Evolutionary conservation across 2,888 invertebrate genomes (phyloP).

Genomic region (Spilosoma lubricipeda): DNA sequence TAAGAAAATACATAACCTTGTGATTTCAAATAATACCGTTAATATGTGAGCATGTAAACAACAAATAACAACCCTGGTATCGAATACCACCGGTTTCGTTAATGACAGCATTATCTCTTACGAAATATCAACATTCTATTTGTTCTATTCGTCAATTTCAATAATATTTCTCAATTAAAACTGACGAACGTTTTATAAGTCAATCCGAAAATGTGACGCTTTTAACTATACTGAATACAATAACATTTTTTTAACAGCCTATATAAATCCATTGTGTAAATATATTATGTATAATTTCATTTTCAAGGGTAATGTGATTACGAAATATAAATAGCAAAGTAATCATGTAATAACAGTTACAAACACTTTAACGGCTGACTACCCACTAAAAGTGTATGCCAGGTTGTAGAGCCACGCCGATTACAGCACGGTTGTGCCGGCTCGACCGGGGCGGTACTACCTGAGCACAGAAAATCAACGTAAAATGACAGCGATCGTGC

Average conservation of each 20-base stretch:
- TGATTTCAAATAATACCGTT: not conserved
- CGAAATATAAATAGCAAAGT: not conserved
- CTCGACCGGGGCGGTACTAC: too few species aligned
- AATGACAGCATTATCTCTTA: not conserved
- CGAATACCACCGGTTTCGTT: not conserved
- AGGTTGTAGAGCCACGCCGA: too few species aligned
- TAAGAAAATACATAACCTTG: not conserved
- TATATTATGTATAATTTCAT: constrained; percentile 5
- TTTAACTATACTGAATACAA: not conserved
- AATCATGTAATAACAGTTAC: not conserved
- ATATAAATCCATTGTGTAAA: not conserved
- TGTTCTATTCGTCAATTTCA: not conserved
- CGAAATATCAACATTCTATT: not conserved
- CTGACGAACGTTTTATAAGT: not conserved
- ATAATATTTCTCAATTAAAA: not conserved
- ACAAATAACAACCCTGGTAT: too few species aligned
- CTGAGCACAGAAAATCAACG: too few species aligned
- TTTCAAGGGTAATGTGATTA: constrained; percentile 1
- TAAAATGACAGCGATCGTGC: too few species aligned
- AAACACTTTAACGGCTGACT: not conserved
- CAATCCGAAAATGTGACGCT: not conserved
- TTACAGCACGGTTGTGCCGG: too few species aligned
- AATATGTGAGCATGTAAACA: not conserved
- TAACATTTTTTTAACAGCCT: not conserved
- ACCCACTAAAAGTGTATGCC: not conserved